Conservation (phyloP, 2,888 invertebrate genomes). For the Rotaria macrura region DNA sequence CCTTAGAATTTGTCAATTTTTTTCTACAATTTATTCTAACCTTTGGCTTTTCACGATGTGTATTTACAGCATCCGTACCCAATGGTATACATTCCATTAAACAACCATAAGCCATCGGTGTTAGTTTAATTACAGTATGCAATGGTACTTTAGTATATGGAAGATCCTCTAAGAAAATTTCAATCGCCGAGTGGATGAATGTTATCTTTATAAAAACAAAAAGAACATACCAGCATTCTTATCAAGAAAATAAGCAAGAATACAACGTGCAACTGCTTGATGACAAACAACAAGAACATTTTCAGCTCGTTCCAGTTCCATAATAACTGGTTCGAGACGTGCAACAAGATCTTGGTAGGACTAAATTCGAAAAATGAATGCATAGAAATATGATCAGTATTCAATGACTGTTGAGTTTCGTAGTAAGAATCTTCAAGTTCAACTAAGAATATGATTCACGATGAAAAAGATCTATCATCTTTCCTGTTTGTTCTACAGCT, state of each 20-base stretch:
- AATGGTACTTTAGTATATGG: slow-evolving; percentile 53
- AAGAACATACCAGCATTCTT: slow-evolving; percentile 66
- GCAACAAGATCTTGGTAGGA: slow-evolving; percentile 84
- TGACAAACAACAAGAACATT: slow-evolving; percentile 63
- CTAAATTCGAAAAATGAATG: slow-evolving; percentile 51
- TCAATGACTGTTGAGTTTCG: no score
- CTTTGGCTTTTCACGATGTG: slow-evolving; percentile 55
- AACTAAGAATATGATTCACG: no score
- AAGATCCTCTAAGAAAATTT: slow-evolving; percentile 42
- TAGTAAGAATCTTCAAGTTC: no score
- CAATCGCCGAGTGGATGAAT: no score
- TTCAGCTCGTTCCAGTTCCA: slow-evolving; percentile 50
- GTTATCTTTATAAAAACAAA: no score
- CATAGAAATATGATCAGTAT: no score
- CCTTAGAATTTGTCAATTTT: no score
- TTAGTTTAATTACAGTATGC: slow-evolving; percentile 78
- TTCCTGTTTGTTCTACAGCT: no score
- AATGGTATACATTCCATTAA: slow-evolving; percentile 73
- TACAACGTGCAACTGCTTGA: slow-evolving; percentile 65
- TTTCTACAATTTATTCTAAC: neutral
- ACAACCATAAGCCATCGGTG: slow-evolving; percentile 77
- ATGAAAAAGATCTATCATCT: no score
- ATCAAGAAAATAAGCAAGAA: slow-evolving; percentile 80
- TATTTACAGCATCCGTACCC: slow-evolving; percentile 79
- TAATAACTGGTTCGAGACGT: slow-evolving; percentile 75